A percentile compares a stretch with the other conserved stretches of the same genome.
phyloP scores from a whole-genome alignment of 2,797 vertebrate species.

The Enteromius radiatus region DNA sequence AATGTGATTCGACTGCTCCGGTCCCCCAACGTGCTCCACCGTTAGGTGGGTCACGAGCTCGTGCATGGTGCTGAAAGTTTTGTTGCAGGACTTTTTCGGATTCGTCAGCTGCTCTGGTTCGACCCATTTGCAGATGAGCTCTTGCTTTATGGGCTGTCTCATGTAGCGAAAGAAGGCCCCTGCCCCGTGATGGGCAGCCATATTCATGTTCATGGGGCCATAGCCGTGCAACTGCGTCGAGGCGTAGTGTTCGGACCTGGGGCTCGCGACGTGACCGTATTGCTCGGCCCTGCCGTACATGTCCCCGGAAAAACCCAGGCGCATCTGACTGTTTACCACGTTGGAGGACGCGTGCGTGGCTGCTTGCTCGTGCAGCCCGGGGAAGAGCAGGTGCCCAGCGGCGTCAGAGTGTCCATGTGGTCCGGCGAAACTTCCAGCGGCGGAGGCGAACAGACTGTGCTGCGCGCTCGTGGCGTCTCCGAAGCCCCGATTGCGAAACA shows the following conservation, averaged over 20 bases:
- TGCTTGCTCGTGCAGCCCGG: constrained; percentile 96
- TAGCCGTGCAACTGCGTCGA: constrained; percentile 97
- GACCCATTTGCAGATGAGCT: constrained; percentile 98
- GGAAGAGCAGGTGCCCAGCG: constrained; percentile 96
- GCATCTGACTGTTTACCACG: constrained; percentile 98
- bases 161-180: constrained; percentile 98
- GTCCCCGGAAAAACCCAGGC: constrained; percentile 98
- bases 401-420: constrained; percentile 94
- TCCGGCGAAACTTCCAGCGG: constrained; percentile 90
- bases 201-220: constrained; percentile 99
- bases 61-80: constrained; percentile 99
- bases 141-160: constrained; percentile 96
- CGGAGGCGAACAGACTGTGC: constrained; percentile 88
- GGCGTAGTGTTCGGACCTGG: constrained; percentile 95
- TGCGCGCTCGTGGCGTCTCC: constrained; percentile 93
- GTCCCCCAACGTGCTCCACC: constrained; percentile 92
- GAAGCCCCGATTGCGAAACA: constrained; percentile 97
- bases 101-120: constrained; percentile 96
- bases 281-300: constrained; percentile 97
- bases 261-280: constrained; percentile 96
- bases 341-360: constrained; percentile 93
- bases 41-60: constrained; percentile 94
- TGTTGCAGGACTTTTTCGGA: constrained; percentile 98
- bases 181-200: constrained; percentile 97
- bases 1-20: constrained; percentile 91